These are phyloP conservation scores for Axis porcinus DNA, from an alignment of 2,113 vertebrate genomes.

Conservation along the genomic window DNA sequence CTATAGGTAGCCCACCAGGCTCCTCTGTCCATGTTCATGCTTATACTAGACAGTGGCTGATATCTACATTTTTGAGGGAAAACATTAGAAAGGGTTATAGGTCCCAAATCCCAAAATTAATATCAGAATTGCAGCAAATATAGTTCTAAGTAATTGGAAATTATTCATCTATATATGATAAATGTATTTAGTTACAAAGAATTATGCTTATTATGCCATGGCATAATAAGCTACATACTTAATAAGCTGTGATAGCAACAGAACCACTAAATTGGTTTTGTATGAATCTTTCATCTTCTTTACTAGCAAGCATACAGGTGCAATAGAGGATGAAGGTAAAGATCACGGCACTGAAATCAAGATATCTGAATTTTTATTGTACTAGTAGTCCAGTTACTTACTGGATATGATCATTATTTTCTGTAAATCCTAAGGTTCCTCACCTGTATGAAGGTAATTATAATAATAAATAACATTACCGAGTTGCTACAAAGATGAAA, in stretches of 20 bases:
- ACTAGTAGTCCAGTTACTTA: background rate
- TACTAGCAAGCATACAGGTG: background rate
- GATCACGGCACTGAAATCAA: background rate
- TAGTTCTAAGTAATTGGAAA: conserved; percentile 12
- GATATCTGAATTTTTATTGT: background rate
- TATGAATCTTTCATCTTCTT: conserved; percentile 15
- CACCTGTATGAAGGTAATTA: background rate
- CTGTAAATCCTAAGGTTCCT: background rate
- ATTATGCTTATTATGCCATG: conserved; percentile 34
- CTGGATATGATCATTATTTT: background rate
- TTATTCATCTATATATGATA: conserved; percentile 20
- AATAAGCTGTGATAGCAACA: background rate
- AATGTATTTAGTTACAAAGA: conserved; percentile 22
- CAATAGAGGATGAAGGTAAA: background rate
- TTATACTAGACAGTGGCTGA: background rate
- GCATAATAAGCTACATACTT: background rate
- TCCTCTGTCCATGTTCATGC: background rate
- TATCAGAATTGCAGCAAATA: background rate
- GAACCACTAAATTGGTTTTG: background rate
- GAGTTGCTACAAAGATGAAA: background rate
- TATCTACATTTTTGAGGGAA: background rate
- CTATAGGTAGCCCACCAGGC: background rate
- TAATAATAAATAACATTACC: background rate
- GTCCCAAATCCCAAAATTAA: conserved; percentile 17
- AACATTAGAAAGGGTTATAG: background rate